Conservation (phyloP, 2,888 invertebrate species). For the Gastrophysa polygoni region DNA sequence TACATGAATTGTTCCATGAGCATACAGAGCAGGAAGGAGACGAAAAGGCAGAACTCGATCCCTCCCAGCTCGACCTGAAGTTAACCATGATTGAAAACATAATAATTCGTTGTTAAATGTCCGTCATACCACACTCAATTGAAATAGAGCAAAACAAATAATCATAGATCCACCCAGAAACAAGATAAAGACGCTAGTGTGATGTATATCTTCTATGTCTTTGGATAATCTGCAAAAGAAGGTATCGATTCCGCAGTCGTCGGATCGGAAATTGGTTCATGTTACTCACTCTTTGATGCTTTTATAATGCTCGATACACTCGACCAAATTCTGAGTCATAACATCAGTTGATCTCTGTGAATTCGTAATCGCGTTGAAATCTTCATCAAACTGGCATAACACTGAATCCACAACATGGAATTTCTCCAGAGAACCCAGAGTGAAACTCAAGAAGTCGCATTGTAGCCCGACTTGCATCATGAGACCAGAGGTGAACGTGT, state of each 20-base stretch:
- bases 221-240: slow-evolving; percentile 22
- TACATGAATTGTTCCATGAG: slow-evolving; percentile 34
- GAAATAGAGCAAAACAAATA: slow-evolving; percentile 26
- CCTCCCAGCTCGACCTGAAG: slow-evolving; percentile 21
- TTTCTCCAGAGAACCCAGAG: slow-evolving; percentile 18
- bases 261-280: too few relatives aligned
- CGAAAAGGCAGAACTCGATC: slow-evolving; percentile 20
- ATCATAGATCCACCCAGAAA: slow-evolving; percentile 25
- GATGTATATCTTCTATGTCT: slow-evolving; percentile 18
- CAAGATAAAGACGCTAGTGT: slow-evolving; percentile 19
- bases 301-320: slow-evolving; percentile 26
- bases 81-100: neutral
- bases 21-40: slow-evolving; percentile 27
- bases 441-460: slow-evolving; percentile 24
- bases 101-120: neutral
- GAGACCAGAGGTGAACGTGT: slow-evolving; percentile 20
- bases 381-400: slow-evolving; percentile 2
- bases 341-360: neutral
- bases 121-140: slow-evolving; percentile 21
- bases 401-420: slow-evolving; percentile 17
- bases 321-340: slow-evolving; percentile 23
- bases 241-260: too few relatives aligned
- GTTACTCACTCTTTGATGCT: slow-evolving; percentile 23
- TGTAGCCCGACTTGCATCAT: slow-evolving; percentile 28
- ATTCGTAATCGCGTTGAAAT: neutral